Evolutionary conservation across 2,797 vertebrate genomes (phyloP), one percentile per base, ranked within the genome.

Genomic region (Phoeniculus purpureus): DNA sequence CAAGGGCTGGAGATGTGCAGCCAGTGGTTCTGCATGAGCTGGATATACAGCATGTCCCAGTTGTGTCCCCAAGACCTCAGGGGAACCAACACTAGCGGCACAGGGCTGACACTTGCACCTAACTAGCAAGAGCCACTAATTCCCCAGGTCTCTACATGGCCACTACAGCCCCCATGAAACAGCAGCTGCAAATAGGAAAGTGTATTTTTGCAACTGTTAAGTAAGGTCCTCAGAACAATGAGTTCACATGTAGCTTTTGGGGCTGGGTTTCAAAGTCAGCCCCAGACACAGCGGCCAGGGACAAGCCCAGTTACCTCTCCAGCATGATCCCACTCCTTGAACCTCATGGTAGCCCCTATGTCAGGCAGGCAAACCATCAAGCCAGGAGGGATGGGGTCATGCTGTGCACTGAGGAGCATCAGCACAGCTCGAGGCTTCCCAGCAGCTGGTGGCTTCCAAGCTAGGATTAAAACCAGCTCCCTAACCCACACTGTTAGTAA

Each of bases 61-160:
- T 43, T 64, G 23, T 21, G 17, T n/a, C 61, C n/a, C 45, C 1
- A 1, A 18, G 34, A 25, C 47, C 50, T 68, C 66, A 55, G 21
- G n/a, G 14, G 9, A 71, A 37, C 14, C 19, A 6, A 23, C 19
- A 48, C 13, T 6, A 65, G 48, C 0, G 1, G 59, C 27, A 62
- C 5, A 11, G 43, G 45, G 20, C 66, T 75, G 55, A 59, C 12
- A 23, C 34, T 32, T 62, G 40, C 2, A 5, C 29, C 34, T n/a
- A 43, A 21, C 61, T 3, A 50, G 59, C 34, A 73, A 29, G 26
- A 58, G 62, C 29, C 80, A 64, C 29, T 0, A 0, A 67, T 10
- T 20, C 17, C 64, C 51, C 27, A 29, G 5, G 47, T 43, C 34
- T 22, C 67, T 29, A 27, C 0, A 0, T 0, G 1, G 10, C 55